A percentile compares a stretch with the other conserved stretches of the same genome.
Conservation (phyloP, 2,888 invertebrate genomes). For the Lamellibrachia satsuma region DNA sequence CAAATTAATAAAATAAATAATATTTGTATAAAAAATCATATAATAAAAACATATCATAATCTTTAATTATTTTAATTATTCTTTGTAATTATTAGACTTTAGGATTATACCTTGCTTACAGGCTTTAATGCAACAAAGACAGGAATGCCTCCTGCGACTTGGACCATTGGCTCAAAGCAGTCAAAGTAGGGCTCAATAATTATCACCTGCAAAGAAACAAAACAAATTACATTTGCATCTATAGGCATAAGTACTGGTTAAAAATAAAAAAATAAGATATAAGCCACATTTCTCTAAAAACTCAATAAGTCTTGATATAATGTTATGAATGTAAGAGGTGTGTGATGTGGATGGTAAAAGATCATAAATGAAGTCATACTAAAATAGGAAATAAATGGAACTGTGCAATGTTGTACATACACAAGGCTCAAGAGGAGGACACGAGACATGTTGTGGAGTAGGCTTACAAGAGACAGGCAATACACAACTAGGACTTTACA, state of each 20-base stretch:
- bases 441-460: not conserved
- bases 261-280: not conserved
- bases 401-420: not conserved
- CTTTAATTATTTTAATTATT: not conserved
- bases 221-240: not conserved
- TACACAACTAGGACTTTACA: no score
- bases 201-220: conserved; percentile 75
- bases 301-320: not conserved
- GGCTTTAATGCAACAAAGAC: conserved; percentile 83
- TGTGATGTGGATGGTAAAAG: not conserved
- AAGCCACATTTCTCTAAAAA: not conserved
- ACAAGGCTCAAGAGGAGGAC: not conserved
- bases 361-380: not conserved
- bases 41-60: not conserved
- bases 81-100: not conserved
- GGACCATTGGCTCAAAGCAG: conserved; percentile 95
- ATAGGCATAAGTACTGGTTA: not conserved
- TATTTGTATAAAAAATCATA: not conserved
- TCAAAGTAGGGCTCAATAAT: conserved; percentile 99
- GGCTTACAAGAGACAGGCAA: no score
- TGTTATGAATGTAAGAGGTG: not conserved
- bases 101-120: conserved; percentile 21
- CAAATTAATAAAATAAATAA: no score
- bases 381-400: not conserved
- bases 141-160: conserved; percentile 84